Evolutionary conservation across 2,113 vertebrate species (phyloP), one percentile per base, ranked within the genome.

Genomic region (Puma concolor): DNA sequence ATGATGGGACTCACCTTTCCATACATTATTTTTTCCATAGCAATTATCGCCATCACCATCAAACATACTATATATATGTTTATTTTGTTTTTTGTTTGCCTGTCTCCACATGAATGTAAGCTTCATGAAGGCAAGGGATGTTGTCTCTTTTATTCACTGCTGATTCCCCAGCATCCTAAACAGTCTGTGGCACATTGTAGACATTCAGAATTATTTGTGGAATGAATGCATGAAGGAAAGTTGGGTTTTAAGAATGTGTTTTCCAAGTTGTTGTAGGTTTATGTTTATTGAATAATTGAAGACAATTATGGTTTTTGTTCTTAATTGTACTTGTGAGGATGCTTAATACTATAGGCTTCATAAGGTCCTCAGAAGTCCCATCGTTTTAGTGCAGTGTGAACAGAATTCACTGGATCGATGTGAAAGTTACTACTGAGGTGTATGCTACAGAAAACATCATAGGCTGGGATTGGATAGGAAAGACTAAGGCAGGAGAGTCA

Each of bases 321-420:
- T 90, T 83, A 85, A 93, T 93, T 92, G 36, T 94, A 36, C 29
- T 79, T 95, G 57, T 91, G 72, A 96, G n/a, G 33, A 31, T 87
- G 67, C 31, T 87, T 82, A 63, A 63, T 79, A 77, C 4, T 3
- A 7, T 1, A n/a, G 14, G 63, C 7, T 67, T 82, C 44, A 36
- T 31, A n/a, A 92, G 15, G 23, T 57, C 36, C 7, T 44, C 36
- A 71, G 72, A 89, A 76, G 15, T 57, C 1, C 15, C 38, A 77
- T 41, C n/a, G 29, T 71, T 94, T 96, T 86, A 27, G 44, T 66
- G 19, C 23, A 79, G 69, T 4, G 1, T 71, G n/a, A 87, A 87
- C 14, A 69, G 48, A 69, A 86, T 86, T 96, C 89, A 54, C 52
- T 50, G 63, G 71, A 67, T 31, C 52, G 4, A 77, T 36, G 13